Evolutionary conservation across 2,888 invertebrate genomes (phyloP).

Genomic region (Euclidia mi): DNA sequence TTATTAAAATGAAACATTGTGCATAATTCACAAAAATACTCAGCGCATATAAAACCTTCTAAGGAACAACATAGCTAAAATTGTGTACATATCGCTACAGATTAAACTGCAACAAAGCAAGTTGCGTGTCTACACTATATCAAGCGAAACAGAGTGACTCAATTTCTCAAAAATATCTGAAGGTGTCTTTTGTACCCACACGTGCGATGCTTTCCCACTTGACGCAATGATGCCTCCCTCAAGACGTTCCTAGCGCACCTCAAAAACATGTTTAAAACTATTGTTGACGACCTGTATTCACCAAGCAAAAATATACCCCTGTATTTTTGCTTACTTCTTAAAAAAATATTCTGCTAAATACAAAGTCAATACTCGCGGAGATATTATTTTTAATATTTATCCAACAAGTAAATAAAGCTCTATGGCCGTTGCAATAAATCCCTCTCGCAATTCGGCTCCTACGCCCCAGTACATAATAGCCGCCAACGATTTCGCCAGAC

Average conservation of each 20-base stretch:
- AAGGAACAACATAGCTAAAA: too few relatives aligned
- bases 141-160: constrained; percentile 24
- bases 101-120: too few relatives aligned
- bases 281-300: constrained; percentile 4
- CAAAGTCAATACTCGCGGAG: neutral
- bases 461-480: constrained; percentile 30
- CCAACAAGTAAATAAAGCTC: constrained; percentile 2
- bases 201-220: too few relatives aligned
- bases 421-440: constrained; percentile 2
- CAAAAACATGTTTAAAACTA: constrained; percentile 20
- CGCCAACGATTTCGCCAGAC: constrained; percentile 30
- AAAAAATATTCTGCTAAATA: neutral
- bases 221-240: constrained; percentile 22
- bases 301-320: neutral
- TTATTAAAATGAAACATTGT: too few relatives aligned
- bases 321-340: too few relatives aligned
- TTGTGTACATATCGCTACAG: too few relatives aligned
- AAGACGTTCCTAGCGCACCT: constrained; percentile 39
- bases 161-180: constrained; percentile 32
- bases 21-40: too few relatives aligned
- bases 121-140: neutral
- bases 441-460: constrained; percentile 4
- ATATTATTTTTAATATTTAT: neutral
- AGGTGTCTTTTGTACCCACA: too few relatives aligned
- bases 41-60: too few relatives aligned